These are phyloP conservation scores for Ommatoiulus sabulosus DNA, from an alignment of 2,888 invertebrate species.

Conservation along the genomic window DNA sequence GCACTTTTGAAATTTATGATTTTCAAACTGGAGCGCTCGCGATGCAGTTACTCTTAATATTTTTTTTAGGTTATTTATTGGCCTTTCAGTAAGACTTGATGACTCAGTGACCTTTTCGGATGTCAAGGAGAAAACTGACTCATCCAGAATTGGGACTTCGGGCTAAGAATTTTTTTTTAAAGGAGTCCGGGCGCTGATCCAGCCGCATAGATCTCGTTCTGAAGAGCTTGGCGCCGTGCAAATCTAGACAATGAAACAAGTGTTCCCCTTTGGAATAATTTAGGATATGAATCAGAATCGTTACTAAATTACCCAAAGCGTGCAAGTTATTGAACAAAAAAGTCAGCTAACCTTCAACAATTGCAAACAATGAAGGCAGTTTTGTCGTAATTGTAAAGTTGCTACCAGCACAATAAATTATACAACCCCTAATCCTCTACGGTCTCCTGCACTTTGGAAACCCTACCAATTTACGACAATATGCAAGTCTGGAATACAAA, in stretches of 20 bases:
- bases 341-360: neutral
- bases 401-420: neutral
- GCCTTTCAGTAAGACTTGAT: neutral
- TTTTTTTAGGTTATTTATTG: neutral
- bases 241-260: neutral
- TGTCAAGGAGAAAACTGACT: neutral
- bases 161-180: neutral
- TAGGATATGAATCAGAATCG: constrained; percentile 13
- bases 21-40: neutral
- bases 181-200: too few relatives aligned
- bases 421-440: neutral
- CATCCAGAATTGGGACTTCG: neutral
- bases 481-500: too few relatives aligned
- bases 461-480: neutral
- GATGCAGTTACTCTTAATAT: too few relatives aligned
- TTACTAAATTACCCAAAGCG: neutral
- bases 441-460: neutral
- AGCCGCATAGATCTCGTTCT: neutral
- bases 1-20: neutral
- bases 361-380: neutral
- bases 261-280: constrained; percentile 12
- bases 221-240: neutral
- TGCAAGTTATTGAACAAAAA: neutral
- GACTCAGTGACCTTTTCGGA: constrained; percentile 3
- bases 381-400: neutral